A percentile compares a stretch with the other conserved stretches of the same genome.
These are phyloP conservation scores for Hippoglossus hippoglossus DNA, from an alignment of 2,797 vertebrate genomes.

Conservation along the genomic window DNA sequence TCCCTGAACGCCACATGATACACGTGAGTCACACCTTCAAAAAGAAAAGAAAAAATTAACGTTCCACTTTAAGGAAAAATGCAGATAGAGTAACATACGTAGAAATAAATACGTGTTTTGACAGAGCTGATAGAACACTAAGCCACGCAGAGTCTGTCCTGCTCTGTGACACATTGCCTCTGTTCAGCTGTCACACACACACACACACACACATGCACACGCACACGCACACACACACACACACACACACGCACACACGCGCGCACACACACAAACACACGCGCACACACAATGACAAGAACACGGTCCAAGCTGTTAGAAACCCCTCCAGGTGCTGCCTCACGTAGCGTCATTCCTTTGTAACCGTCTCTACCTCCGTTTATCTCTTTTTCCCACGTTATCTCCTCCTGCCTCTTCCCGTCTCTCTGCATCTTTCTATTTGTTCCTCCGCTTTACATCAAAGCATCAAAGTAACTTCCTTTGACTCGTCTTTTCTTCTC, in stretches of 20 bases:
- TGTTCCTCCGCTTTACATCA: constrained; percentile 35
- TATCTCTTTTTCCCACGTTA: constrained; percentile 40
- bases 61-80: constrained; percentile 2
- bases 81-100: constrained; percentile 29
- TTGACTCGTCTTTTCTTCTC: not conserved
- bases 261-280: not conserved
- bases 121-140: constrained; percentile 42
- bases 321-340: constrained; percentile 56
- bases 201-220: constrained; percentile 38
- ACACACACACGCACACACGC: constrained; percentile 16
- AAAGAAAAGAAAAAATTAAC: not conserved
- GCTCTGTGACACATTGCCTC: constrained; percentile 61
- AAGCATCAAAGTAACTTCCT: constrained; percentile 34
- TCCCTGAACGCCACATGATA: constrained; percentile 33
- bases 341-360: constrained; percentile 45
- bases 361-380: constrained; percentile 41
- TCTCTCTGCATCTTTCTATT: constrained; percentile 20
- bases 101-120: constrained; percentile 26
- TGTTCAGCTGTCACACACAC: constrained; percentile 44
- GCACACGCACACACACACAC: constrained; percentile 23
- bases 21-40: constrained; percentile 11
- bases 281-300: constrained; percentile 38
- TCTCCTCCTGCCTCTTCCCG: constrained; percentile 34
- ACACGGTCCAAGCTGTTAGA: constrained; percentile 56
- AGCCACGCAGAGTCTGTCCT: constrained; percentile 44